These are phyloP conservation scores for Eledona agricola DNA, from an alignment of 2,888 invertebrate genomes.

Conservation along the genomic window DNA sequence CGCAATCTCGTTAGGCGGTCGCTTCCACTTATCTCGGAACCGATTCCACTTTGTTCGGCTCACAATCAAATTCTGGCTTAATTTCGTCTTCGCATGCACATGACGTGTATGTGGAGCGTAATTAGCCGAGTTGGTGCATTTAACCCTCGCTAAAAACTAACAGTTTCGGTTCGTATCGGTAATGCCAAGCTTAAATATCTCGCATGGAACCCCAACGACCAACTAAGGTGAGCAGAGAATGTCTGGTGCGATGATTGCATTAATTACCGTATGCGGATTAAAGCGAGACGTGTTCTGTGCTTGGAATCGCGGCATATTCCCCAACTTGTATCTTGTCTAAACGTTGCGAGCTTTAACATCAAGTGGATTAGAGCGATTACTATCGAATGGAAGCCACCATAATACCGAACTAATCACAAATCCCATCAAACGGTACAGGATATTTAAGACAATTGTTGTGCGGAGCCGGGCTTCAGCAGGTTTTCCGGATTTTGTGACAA, in stretches of 20 bases:
- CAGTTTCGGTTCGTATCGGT: too few relatives aligned
- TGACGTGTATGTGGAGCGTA: too few relatives aligned
- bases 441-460: conserved; percentile 19
- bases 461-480: conserved; percentile 33
- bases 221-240: conserved; percentile 24
- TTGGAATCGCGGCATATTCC: conserved; percentile 34
- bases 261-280: conserved; percentile 43
- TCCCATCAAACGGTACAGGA: conserved; percentile 23
- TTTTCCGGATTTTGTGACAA: conserved; percentile 50
- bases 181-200: conserved; percentile 1
- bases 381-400: conserved; percentile 27
- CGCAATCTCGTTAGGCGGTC: too few relatives aligned
- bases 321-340: conserved; percentile 26
- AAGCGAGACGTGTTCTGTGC: conserved; percentile 40
- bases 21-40: too few relatives aligned
- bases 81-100: too few relatives aligned
- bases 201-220: conserved; percentile 15
- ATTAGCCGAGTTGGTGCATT: too few relatives aligned
- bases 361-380: conserved; percentile 34
- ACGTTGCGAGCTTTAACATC: conserved; percentile 29
- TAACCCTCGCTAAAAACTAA: too few relatives aligned
- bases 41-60: too few relatives aligned
- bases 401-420: conserved; percentile 31
- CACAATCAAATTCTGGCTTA: too few relatives aligned
- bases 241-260: conserved; percentile 40